Conservation (phyloP, 1,140 invertebrate species). For the Bombus pyrosoma region DNA sequence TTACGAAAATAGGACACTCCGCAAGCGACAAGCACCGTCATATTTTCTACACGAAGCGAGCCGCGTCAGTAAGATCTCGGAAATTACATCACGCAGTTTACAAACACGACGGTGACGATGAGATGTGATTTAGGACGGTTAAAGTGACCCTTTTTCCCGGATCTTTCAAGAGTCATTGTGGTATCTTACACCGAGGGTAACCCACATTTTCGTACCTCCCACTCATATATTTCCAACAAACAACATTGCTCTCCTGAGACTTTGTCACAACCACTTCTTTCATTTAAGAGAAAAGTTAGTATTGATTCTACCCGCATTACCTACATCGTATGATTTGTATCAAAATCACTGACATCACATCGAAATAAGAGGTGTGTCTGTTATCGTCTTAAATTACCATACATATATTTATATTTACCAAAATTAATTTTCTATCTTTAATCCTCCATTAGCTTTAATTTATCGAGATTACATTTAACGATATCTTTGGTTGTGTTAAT, state of each 20-base stretch:
- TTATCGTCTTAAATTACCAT: no score
- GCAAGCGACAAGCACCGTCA: not conserved
- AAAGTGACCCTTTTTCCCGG: slow-evolving; percentile 45
- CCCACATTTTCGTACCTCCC: slow-evolving; percentile 23
- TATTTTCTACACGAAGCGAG: not conserved
- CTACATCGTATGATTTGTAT: not conserved
- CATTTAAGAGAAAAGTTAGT: not conserved
- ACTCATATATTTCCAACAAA: not conserved
- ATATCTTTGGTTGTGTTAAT: not conserved
- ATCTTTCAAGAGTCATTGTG: slow-evolving; percentile 45
- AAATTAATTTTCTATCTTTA: not conserved
- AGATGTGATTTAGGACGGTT: slow-evolving; percentile 48
- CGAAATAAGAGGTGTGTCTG: not conserved
- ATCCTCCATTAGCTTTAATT: not conserved
- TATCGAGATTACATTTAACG: not conserved
- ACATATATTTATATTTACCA: no score
- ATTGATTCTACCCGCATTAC: not conserved
- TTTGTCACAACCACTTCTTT: not conserved
- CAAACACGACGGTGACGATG: slow-evolving; percentile 11
- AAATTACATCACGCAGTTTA: slow-evolving; percentile 37
- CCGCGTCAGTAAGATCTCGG: not conserved
- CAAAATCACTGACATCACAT: not conserved
- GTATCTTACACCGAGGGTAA: slow-evolving; percentile 18
- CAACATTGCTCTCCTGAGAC: not conserved
- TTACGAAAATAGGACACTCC: not conserved